Percentiles rank a stretch among this genome's conserved stretches.
phyloP scores from a whole-genome alignment of 2,113 vertebrate genomes.

The Neopipo cinnamomea region DNA sequence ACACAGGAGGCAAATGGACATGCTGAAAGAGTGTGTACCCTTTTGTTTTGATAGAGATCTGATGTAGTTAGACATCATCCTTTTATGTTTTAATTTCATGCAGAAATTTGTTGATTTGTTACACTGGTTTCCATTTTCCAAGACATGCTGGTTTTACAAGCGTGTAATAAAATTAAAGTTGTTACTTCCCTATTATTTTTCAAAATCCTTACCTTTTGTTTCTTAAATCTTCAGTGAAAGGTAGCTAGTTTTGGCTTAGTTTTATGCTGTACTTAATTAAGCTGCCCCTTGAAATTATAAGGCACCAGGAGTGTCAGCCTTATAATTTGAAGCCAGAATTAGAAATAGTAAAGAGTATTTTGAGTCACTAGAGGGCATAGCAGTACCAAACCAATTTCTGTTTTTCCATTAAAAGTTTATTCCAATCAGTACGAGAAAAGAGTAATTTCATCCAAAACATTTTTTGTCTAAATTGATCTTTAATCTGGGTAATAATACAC shows the following conservation, averaged over 20 bases:
- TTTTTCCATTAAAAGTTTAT: neutral
- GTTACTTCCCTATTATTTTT: neutral
- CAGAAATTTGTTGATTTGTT: neutral
- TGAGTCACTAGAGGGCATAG: slow-evolving; percentile 60
- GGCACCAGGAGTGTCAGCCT: neutral
- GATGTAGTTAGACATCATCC: neutral
- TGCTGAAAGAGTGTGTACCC: neutral
- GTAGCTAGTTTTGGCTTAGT: neutral
- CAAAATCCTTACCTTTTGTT: neutral
- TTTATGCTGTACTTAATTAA: neutral
- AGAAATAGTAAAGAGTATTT: slow-evolving; percentile 2
- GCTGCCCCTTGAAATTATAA: neutral
- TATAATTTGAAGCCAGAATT: neutral
- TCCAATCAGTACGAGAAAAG: neutral
- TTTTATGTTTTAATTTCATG: neutral
- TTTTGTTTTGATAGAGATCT: neutral
- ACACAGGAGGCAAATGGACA: neutral
- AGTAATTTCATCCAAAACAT: neutral
- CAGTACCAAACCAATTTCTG: neutral
- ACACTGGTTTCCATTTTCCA: neutral
- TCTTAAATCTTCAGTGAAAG: neutral
- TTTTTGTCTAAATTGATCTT: neutral
- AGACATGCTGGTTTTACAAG: neutral
- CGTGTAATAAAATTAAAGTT: neutral
- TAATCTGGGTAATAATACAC: neutral